Evolutionary conservation across 92 coral and sea anemone species (phyloP), one percentile per base, ranked within the genome.

Genomic region (Isaurus tuberculatus): DNA sequence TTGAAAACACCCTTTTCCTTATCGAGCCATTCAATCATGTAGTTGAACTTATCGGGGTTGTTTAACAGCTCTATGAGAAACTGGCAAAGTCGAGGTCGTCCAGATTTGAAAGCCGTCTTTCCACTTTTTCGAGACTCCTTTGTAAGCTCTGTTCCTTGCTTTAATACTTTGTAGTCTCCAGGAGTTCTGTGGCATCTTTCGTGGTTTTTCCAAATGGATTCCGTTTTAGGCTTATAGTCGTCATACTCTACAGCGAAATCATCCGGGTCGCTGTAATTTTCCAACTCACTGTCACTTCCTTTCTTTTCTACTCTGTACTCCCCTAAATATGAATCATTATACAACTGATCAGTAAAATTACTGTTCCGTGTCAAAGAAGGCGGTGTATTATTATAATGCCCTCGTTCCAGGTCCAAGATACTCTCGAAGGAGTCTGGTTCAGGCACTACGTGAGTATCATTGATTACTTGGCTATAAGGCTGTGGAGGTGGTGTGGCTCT

Each of bases 1-100:
- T 97, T 97, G 79, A 97, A 97, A 31, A 97, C 79, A 1, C 99
- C 99, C 61, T 84, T 94, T 29, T 97, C 98, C 66, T 94, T 86
- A 80, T 97, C 99, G 16, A 97, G 65, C 99, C 99, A 97, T 81
- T 97, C 99, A 69, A 97, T 93, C 69, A 97, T 91, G 67, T 92
- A 80, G 55, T 95, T 87, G 84, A 90, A 97, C 79, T 94, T 90
- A 7, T 90, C 93, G 1, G 95, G 99, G 27, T 94, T 63, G 55
- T 85, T 85, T 10, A 97, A 83, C 49, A 97, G 80, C 65, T 97
- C 99, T 15, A 97, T 72, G n/a, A 97, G 70, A 69, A 94, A 97
- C 68, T 94, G 96, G 79, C 99, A 97, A 0, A 97, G 86, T n/a
- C 99, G 92, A 5, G 99, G 99, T n/a, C 99, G 88, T 2, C 98